Percentiles rank a stretch among this genome's conserved stretches.
Conservation (phyloP, 2,888 invertebrate genomes). For the Pimpla rufipes region DNA sequence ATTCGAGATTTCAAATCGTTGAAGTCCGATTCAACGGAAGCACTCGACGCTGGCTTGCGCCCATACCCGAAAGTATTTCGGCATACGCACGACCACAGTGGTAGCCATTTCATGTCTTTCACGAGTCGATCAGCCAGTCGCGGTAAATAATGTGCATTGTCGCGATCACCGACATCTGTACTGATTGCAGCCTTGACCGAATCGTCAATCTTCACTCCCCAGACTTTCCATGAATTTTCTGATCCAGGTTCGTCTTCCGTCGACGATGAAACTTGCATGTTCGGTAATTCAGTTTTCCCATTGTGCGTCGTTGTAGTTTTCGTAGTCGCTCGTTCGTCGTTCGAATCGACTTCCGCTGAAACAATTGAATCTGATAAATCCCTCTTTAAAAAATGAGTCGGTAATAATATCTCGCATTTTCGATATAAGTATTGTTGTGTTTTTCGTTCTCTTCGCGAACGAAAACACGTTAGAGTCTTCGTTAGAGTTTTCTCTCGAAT, state of each 20-base stretch:
- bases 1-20: conserved; percentile 50
- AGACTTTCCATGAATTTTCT: neutral
- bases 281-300: too few species aligned
- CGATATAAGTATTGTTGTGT: too few species aligned
- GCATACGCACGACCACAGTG: conserved; percentile 58
- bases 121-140: conserved; percentile 27
- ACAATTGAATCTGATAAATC: too few species aligned
- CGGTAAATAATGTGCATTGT: conserved; percentile 36
- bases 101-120: conserved; percentile 31
- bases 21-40: conserved; percentile 55
- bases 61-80: conserved; percentile 53
- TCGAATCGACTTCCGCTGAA: neutral
- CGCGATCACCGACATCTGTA: neutral
- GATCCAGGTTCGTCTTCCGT: neutral
- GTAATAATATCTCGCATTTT: too few species aligned
- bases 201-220: neutral
- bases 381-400: too few species aligned
- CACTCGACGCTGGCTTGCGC: conserved; percentile 54
- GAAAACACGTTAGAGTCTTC: too few species aligned
- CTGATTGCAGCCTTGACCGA: neutral
- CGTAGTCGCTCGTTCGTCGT: neutral
- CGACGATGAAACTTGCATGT: too few species aligned
- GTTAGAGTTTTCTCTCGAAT: too few species aligned
- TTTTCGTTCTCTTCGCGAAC: too few species aligned
- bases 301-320: neutral